Base-by-base conservation (phyloP, 1,140 invertebrate species). In the Oncopodura yosiiana region DNA sequence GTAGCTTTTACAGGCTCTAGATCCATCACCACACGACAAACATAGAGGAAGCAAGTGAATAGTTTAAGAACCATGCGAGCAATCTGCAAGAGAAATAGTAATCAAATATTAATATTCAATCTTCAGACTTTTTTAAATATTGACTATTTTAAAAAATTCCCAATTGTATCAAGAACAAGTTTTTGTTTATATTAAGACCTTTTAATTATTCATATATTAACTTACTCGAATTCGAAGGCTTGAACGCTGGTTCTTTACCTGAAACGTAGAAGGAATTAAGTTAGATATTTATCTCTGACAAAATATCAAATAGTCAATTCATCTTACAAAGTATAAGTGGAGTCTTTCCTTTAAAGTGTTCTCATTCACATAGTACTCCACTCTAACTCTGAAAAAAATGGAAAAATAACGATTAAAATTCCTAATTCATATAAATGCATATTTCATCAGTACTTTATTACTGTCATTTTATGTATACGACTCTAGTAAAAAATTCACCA, bases 281-380 rank as follows among this genome's bases (percentile, higher is more conserved):
- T n/a, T n/a, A n/a, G n/a, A n/a, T n/a, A n/a, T n/a, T n/a, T n/a
- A n/a, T n/a, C n/a, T n/a, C n/a, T n/a, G n/a, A n/a, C n/a, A n/a
- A n/a, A n/a, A n/a, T n/a, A n/a, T n/a, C n/a, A n/a, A n/a, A n/a
- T n/a, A n/a, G n/a, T n/a, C n/a, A n/a, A n/a, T n/a, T n/a, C n/a
- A n/a, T n/a, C n/a, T n/a, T n/a, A 98, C 92, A 77, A 97, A 97
- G 77, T 96, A 97, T 56, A 95, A 79, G 75, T 97, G 93, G 66
- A 98, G 82, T 71, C 91, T 80, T 78, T 96, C 89, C 78, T 97
- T 97, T 72, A 97, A 85, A 69, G 92, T 95, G 71, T 95, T 96
- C 75, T 98, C 93, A 77, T 96, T 95, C 65, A 95, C 94, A 73
- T 95, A 96, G 74, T 95, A 97, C 74, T 98, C 93, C 65, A 97